phyloP scores from a whole-genome alignment of 2,797 vertebrate species.

The Crocidura indochinensis region DNA sequence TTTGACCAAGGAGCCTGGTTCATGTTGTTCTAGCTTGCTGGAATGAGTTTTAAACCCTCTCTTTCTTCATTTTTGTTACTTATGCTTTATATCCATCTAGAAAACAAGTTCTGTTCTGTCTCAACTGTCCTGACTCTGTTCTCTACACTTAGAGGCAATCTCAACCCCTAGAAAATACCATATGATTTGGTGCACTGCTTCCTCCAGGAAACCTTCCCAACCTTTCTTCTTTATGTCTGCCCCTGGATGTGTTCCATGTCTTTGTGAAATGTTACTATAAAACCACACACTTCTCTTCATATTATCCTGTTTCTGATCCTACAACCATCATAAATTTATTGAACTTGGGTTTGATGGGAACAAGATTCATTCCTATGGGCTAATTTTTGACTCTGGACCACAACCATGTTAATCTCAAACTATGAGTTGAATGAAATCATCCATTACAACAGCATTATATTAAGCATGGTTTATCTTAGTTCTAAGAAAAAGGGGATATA shows the following conservation, averaged over 20 bases:
- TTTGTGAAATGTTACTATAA: conserved; percentile 5
- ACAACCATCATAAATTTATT: not conserved
- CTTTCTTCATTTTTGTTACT: not conserved
- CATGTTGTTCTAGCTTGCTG: not conserved
- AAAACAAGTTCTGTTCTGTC: not conserved
- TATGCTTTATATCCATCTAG: not conserved
- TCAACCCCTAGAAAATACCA: not conserved
- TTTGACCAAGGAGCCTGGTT: not conserved
- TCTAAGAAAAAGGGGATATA: not conserved
- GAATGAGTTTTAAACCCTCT: not conserved
- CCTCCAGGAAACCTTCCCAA: not conserved
- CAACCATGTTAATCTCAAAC: not conserved
- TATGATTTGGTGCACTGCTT: not conserved
- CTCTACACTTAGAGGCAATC: not conserved
- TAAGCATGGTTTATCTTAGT: not conserved
- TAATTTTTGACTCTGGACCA: not conserved
- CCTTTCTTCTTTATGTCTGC: too few species aligned
- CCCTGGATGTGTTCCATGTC: not conserved
- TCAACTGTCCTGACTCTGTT: not conserved
- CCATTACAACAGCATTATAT: not conserved
- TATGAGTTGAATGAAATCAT: not conserved
- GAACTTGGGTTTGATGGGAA: not conserved
- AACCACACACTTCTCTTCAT: not conserved
- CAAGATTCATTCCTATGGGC: not conserved
- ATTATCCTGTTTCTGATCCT: not conserved